These are phyloP conservation scores for Tupaia chinensis DNA, from an alignment of 2,113 vertebrate genomes.

Conservation along the genomic window DNA sequence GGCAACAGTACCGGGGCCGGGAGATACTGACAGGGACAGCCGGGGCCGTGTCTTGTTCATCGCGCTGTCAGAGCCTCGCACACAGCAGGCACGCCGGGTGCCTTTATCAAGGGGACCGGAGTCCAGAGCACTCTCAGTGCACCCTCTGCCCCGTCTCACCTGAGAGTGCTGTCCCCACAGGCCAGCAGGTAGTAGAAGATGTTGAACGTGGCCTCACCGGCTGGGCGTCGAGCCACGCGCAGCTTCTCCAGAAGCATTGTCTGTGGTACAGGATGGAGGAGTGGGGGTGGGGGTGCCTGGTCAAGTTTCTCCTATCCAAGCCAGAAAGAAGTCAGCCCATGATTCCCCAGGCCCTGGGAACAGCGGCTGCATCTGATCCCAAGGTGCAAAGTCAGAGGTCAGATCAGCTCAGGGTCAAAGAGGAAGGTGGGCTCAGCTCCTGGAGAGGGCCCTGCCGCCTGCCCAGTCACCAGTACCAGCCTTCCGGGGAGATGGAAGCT, in stretches of 20 bases:
- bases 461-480: not conserved
- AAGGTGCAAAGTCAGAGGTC: not conserved
- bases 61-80: not conserved
- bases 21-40: not conserved
- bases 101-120: fast-evolving
- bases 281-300: not conserved
- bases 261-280: conserved; percentile 78
- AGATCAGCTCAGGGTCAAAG: not conserved
- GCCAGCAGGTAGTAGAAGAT: conserved; percentile 98
- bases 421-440: not conserved
- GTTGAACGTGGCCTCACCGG: conserved; percentile 94
- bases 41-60: not conserved
- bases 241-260: conserved; percentile 98
- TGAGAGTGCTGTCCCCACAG: conserved; percentile 92
- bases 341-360: not conserved
- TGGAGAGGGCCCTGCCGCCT: too few species aligned
- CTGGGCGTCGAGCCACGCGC: conserved; percentile 92
- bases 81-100: not conserved
- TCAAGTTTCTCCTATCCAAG: not conserved
- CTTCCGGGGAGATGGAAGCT: not conserved
- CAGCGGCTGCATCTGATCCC: not conserved
- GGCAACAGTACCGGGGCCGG: not conserved
- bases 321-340: not conserved
- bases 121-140: not conserved
- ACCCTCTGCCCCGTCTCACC: conserved; percentile 86